phyloP scores from a whole-genome alignment of 2,888 invertebrate species.

The Zhuqinia jingwanae region DNA sequence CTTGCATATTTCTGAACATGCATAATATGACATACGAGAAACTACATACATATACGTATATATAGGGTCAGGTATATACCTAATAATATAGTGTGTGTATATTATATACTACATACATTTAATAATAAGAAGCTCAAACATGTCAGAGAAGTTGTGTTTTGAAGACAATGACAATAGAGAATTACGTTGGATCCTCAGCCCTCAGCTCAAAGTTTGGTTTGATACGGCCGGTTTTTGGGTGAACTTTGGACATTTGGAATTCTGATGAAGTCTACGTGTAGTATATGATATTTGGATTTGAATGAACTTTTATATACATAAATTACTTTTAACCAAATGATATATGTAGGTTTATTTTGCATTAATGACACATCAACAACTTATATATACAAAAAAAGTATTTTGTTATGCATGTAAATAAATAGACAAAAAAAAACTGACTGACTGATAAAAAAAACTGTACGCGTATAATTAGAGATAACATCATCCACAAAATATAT shows the following conservation, averaged over 20 bases:
- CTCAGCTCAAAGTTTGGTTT: conserved; percentile 45
- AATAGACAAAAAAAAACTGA: not conserved
- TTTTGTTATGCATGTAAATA: not conserved
- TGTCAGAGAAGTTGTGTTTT: not conserved
- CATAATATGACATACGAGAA: too few species aligned
- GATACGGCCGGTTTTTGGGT: conserved; percentile 36
- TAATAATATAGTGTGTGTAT: not conserved
- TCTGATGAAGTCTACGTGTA: not conserved
- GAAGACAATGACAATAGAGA: conserved; percentile 22
- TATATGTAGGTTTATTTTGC: too few species aligned
- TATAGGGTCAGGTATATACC: not conserved
- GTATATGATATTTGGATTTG: not conserved
- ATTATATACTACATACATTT: not conserved
- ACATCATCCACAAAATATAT: too few species aligned
- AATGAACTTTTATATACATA: not conserved
- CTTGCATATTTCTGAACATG: too few species aligned
- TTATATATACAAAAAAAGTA: not conserved
- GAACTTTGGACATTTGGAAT: conserved; percentile 55
- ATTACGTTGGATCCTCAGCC: conserved; percentile 44
- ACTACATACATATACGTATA: too few species aligned
- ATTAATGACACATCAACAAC: not conserved
- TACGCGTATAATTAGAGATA: too few species aligned
- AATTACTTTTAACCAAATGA: too few species aligned
- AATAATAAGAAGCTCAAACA: too few species aligned
- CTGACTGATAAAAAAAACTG: too few species aligned